These are phyloP conservation scores for Dicyrtomina minuta DNA, from an alignment of 2,888 invertebrate species.

Conservation along the genomic window DNA sequence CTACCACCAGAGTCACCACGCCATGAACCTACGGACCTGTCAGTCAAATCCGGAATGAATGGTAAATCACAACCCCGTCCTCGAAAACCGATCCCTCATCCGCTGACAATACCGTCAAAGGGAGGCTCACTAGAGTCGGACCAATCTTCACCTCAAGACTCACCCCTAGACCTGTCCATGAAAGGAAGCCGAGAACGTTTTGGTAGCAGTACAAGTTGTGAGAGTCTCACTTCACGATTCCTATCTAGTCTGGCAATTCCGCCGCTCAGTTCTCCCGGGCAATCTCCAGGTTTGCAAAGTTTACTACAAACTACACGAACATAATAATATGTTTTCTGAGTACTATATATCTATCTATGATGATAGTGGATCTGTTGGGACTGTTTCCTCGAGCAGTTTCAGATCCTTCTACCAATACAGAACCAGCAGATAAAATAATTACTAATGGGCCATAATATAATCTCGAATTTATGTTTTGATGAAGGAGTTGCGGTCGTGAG, in stretches of 20 bases:
- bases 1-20: slow-evolving; percentile 56
- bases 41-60: slow-evolving; percentile 56
- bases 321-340: no score
- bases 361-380: no score
- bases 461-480: not conserved
- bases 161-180: slow-evolving; percentile 80
- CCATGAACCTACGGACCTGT: slow-evolving; percentile 55
- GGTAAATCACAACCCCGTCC: slow-evolving; percentile 46
- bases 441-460: not conserved
- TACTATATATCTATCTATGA: no score
- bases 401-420: no score
- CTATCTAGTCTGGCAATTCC: slow-evolving; percentile 54
- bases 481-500: slow-evolving; percentile 54
- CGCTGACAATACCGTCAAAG: slow-evolving; percentile 56
- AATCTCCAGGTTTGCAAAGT: slow-evolving; percentile 49
- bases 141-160: slow-evolving; percentile 69
- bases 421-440: not conserved
- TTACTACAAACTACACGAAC: no score
- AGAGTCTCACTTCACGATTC: slow-evolving; percentile 52
- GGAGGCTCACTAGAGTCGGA: slow-evolving; percentile 62
- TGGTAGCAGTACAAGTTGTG: slow-evolving; percentile 54
- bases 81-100: slow-evolving; percentile 55
- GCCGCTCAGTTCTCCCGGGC: slow-evolving; percentile 41
- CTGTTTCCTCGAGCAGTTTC: not conserved
- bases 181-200: slow-evolving; percentile 61